These are phyloP conservation scores for Prorops nasuta DNA, from an alignment of 1,140 invertebrate genomes.

Conservation along the genomic window DNA sequence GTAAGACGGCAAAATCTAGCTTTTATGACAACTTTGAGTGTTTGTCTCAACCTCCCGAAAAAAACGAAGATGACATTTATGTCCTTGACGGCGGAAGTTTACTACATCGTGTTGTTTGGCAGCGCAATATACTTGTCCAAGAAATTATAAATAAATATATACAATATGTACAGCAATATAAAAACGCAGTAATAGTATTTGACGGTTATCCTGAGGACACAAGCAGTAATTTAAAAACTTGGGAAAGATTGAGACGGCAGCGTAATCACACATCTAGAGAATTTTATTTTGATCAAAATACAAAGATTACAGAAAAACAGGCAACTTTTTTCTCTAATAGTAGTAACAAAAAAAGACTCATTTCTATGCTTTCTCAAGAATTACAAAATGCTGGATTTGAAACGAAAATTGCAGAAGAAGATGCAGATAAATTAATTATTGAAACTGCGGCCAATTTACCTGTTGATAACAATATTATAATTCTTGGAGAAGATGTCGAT, in stretches of 20 bases:
- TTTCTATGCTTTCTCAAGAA: conserved; percentile 1
- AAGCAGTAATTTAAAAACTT: background rate
- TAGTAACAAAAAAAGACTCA: conserved; percentile 7
- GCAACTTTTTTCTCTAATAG: conserved; percentile 7
- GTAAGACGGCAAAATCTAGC: conserved; percentile 20
- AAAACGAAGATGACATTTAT: background rate
- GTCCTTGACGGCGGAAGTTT: conserved; percentile 21
- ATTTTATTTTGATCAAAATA: conserved; percentile 10
- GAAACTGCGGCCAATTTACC: background rate
- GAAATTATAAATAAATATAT: background rate
- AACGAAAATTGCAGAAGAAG: background rate
- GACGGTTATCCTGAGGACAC: background rate
- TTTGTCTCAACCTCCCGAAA: no score
- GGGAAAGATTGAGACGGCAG: background rate
- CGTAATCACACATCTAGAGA: background rate
- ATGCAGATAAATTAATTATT: conserved; percentile 6
- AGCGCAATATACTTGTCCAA: background rate
- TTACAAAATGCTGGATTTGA: conserved; percentile 1
- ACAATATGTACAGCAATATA: background rate
- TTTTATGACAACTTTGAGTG: conserved; percentile 16
- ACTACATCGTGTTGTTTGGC: conserved; percentile 14
- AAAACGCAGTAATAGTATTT: background rate
- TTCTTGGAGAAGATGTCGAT: conserved; percentile 9
- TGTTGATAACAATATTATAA: background rate
- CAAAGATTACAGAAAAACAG: conserved; percentile 1